These are phyloP conservation scores for Cryptus viduatorius DNA, from an alignment of 2,888 invertebrate species.

Conservation along the genomic window DNA sequence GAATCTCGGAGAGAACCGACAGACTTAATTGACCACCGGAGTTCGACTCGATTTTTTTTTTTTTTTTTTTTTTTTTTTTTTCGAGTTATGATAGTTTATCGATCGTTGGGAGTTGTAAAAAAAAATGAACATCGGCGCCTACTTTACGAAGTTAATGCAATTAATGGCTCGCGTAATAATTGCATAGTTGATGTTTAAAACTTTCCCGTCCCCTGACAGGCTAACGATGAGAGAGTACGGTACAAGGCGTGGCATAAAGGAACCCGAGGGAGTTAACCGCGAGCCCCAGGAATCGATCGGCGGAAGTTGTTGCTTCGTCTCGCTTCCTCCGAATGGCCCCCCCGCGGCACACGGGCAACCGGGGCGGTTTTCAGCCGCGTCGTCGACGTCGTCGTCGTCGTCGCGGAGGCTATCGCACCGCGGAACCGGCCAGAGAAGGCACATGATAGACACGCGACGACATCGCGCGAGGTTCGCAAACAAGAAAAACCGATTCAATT, in stretches of 20 bases:
- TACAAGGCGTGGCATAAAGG: constrained; percentile 76
- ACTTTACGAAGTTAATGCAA: constrained; percentile 1
- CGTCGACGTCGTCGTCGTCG: constrained; percentile 38
- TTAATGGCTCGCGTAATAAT: constrained; percentile 15
- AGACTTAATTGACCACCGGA: neutral
- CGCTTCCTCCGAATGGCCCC: constrained; percentile 57
- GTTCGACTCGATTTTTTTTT: neutral
- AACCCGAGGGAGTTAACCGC: constrained; percentile 74
- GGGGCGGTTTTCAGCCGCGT: constrained; percentile 52
- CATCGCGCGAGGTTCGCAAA: constrained; percentile 25
- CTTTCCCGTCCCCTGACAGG: neutral
- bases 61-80: neutral
- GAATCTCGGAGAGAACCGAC: too few relatives aligned
- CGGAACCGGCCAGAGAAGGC: neutral
- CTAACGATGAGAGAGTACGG: constrained; percentile 27
- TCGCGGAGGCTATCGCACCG: constrained; percentile 10
- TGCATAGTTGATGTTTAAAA: neutral
- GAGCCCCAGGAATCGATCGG: constrained; percentile 74
- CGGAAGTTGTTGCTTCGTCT: constrained; percentile 74
- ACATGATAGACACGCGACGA: constrained; percentile 47
- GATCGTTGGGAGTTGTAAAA: neutral
- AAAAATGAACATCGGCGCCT: neutral
- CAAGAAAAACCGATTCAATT: constrained; percentile 18
- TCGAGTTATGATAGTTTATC: constrained; percentile 2
- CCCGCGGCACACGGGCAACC: constrained; percentile 39